Evolutionary conservation across 2,888 invertebrate species (phyloP).

Genomic region (Ophonus ardosiacus): DNA sequence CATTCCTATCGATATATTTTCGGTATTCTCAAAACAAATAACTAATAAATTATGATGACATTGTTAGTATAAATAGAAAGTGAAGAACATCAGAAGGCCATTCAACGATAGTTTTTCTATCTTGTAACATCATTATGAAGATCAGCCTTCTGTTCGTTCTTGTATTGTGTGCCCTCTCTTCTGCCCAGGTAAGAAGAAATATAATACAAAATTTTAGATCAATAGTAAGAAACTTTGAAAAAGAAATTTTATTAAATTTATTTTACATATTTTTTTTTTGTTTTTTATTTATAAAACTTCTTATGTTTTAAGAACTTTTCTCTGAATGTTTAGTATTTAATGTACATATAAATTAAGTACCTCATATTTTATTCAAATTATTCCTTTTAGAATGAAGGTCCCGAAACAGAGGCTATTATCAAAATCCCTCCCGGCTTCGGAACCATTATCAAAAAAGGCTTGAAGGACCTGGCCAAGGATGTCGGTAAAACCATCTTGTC

Average conservation of each 20-base stretch:
- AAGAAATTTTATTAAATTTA: no score
- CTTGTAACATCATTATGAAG: neutral
- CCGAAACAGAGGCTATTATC: neutral
- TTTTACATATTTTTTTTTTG: no score
- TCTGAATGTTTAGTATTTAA: no score
- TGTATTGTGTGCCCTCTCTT: neutral
- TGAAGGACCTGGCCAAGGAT: neutral
- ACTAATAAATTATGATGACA: neutral
- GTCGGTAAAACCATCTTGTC: neutral
- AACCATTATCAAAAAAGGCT: neutral
- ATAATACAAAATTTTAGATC: no score
- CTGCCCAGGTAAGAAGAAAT: conserved; percentile 18
- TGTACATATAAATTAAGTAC: no score
- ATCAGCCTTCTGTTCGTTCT: neutral
- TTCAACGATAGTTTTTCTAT: conserved; percentile 1
- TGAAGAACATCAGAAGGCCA: neutral
- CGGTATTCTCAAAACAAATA: no score
- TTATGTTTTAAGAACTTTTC: no score
- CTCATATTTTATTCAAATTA: no score
- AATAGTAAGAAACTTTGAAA: no score
- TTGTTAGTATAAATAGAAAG: conserved; percentile 9
- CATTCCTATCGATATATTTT: no score
- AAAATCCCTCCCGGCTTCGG: neutral
- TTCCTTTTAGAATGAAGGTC: neutral
- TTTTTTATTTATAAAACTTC: no score